Base-by-base conservation (phyloP, 2,113 vertebrate genomes). In the Corvus cornix region DNA sequence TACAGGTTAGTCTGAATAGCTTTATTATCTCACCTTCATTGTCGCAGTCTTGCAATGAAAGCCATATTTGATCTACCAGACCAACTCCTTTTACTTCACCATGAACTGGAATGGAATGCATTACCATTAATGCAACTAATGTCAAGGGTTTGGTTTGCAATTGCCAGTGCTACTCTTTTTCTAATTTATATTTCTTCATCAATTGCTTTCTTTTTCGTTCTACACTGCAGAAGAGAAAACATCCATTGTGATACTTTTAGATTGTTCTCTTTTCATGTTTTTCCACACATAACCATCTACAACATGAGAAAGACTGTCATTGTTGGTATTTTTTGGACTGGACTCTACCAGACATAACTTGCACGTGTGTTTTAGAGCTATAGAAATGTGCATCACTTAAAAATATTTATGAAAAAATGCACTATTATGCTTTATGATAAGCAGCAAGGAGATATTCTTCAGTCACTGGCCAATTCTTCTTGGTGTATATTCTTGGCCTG, bases 61-160 rank as follows among this genome's bases (percentile, higher is more conserved):
- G 96, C 96, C 97, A 97, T 92, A 97, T 96, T 82, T 97, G 96
- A 87, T 97, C 96, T 97, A 96, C 83, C 94, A 96, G 90, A 96
- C 93, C 94, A 96, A 95, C 94, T 95, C 95, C 94, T 96, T 97
- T 96, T 96, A 97, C 95, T 96, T 96, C 94, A 97, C 90, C 95
- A 96, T 96, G 95, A 97, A 97, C 95, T 97, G 93, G 95, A 97
- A 97, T 73, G 91, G 96, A 95, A 96, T 68, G 94, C 87, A 92
- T 95, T 95, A 67, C 10, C 87, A 96, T 95, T 96, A 97, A 92
- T 89, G 93, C 79, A 96, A 58, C 79, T 39, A 33, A 84, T 79
- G 79, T 78, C 35, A 94, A 82, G 49, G 8, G 21, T 70, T 82
- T 82, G 51, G 16, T 76, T 86, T 90, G 78, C 78, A 85, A 74